Conservation (phyloP, 1,140 invertebrate genomes). For the Hyles euphorbiae region DNA sequence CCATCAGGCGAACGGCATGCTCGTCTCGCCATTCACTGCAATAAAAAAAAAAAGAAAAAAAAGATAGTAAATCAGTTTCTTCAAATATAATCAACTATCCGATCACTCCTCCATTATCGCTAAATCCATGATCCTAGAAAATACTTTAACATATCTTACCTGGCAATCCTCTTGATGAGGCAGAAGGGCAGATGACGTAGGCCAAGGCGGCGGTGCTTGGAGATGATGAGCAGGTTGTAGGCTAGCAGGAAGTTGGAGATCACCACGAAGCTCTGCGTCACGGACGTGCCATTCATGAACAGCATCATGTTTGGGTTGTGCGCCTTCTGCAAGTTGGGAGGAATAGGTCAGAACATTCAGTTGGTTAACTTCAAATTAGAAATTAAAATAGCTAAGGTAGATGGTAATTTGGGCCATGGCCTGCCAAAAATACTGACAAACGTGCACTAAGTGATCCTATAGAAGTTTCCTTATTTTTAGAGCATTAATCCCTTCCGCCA, state of each 20-base stretch:
- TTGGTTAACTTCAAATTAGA: no score
- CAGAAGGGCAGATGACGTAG: conserved; percentile 9
- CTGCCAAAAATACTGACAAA: no score
- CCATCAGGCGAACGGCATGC: no score
- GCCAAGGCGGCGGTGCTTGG: neutral
- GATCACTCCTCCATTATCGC: neutral
- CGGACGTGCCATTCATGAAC: conserved; percentile 39
- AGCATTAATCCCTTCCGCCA: no score
- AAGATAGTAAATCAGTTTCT: no score
- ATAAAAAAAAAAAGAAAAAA: no score
- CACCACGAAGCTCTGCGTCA: conserved; percentile 45
- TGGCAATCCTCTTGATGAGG: conserved; percentile 14
- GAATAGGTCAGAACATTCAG: neutral
- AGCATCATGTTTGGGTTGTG: conserved; percentile 24
- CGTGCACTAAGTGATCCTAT: no score
- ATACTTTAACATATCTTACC: conserved; percentile 5
- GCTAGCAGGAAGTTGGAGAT: conserved; percentile 47
- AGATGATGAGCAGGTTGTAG: conserved; percentile 28
- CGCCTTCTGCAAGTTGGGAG: conserved; percentile 17
- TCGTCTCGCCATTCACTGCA: no score
- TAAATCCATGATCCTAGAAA: neutral
- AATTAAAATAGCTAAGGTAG: no score
- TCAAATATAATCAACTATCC: no score
- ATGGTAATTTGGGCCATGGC: no score
- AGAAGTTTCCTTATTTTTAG: no score